phyloP scores from a whole-genome alignment of 2,113 vertebrate genomes.

The Heterotilapia buettikoferi region DNA sequence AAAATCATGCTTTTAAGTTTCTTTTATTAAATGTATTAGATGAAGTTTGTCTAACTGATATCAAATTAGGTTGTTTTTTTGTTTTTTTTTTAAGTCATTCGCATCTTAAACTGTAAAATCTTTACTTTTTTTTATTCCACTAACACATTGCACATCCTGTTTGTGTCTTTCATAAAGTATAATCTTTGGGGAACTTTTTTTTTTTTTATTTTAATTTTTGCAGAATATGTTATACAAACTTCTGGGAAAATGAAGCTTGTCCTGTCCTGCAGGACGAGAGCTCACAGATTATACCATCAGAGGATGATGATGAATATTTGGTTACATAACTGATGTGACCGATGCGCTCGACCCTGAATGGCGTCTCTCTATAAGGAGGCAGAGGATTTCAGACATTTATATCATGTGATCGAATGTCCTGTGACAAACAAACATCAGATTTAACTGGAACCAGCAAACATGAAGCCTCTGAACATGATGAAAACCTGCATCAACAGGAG shows the following conservation, averaged over 20 bases:
- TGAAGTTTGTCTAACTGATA: neutral
- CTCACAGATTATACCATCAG: neutral
- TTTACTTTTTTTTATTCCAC: neutral
- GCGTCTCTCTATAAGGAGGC: neutral
- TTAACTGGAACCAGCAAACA: neutral
- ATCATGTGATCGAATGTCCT: rapidly evolving
- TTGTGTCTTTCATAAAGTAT: neutral
- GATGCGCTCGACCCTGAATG: neutral
- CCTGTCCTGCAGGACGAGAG: neutral
- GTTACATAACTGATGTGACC: neutral
- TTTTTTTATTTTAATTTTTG: neutral
- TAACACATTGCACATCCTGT: neutral
- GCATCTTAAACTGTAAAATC: neutral
- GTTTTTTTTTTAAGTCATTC: neutral
- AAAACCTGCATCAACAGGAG: neutral
- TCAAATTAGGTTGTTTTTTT: neutral
- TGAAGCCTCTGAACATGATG: neutral
- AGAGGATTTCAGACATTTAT: neutral
- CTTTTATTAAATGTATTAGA: neutral
- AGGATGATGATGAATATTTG: neutral
- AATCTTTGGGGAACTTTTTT: neutral
- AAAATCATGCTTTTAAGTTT: neutral
- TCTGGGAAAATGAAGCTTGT: rapidly evolving
- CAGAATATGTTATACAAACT: neutral
- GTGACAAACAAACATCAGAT: neutral